These are phyloP conservation scores for Pogonomyrmex californicus DNA, from an alignment of 1,140 invertebrate species.

Conservation along the genomic window DNA sequence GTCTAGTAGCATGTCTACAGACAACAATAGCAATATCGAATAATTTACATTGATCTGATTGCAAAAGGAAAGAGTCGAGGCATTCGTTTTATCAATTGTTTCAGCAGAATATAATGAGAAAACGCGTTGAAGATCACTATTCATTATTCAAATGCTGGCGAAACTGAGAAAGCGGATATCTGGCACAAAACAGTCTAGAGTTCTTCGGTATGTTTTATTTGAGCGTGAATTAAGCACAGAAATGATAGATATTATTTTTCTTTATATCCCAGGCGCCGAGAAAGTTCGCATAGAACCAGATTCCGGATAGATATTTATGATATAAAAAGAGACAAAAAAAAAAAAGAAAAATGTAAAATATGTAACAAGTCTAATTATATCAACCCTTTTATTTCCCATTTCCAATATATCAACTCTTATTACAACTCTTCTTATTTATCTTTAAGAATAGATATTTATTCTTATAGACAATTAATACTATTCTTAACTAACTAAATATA, in stretches of 20 bases:
- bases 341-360: constrained; percentile 72
- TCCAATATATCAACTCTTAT: neutral
- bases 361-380: constrained; percentile 20
- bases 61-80: constrained; percentile 8
- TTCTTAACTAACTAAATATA: neutral
- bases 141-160: neutral
- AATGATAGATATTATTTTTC: constrained; percentile 42
- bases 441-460: constrained; percentile 13
- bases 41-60: neutral
- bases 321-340: constrained; percentile 72
- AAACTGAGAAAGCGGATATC: constrained; percentile 37
- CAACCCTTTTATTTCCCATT: constrained; percentile 13
- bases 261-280: constrained; percentile 52
- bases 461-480: neutral
- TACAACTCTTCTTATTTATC: neutral
- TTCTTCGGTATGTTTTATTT: constrained; percentile 42
- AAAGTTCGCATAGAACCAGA: constrained; percentile 52
- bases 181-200: constrained; percentile 27
- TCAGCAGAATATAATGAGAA: neutral
- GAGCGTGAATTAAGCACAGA: constrained; percentile 22
- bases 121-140: constrained; percentile 11
- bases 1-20: neutral
- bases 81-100: constrained; percentile 23
- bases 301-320: constrained; percentile 61
- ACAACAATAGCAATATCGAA: constrained; percentile 35